phyloP scores from a whole-genome alignment of 2,113 vertebrate genomes.

The Onychostoma macrolepis region DNA sequence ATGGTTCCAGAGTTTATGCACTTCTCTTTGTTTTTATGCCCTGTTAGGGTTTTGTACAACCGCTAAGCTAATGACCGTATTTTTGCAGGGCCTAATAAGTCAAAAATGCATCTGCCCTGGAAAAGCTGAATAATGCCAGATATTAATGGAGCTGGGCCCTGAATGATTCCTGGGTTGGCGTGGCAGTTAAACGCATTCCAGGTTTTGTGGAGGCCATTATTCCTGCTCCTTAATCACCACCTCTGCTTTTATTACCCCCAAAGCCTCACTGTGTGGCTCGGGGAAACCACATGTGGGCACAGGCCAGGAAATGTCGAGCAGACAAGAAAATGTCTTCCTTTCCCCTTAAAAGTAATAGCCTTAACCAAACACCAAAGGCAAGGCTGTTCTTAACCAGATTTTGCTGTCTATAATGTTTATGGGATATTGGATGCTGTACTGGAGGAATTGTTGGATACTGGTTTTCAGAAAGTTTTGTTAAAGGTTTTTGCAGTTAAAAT shows the following conservation, averaged over 20 bases:
- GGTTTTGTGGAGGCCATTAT: constrained; percentile 80
- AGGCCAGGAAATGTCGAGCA: constrained; percentile 65
- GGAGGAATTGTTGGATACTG: not conserved
- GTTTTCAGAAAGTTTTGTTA: constrained; percentile 3
- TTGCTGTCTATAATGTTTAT: constrained; percentile 47
- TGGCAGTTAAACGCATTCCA: constrained; percentile 77
- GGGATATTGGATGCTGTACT: constrained; percentile 35
- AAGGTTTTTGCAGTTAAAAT: not conserved
- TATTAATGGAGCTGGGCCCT: constrained; percentile 67
- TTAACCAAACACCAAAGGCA: constrained; percentile 52
- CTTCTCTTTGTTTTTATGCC: constrained; percentile 13
- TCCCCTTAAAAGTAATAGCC: constrained; percentile 63
- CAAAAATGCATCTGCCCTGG: constrained; percentile 54
- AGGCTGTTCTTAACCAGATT: constrained; percentile 41
- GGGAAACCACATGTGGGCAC: constrained; percentile 74
- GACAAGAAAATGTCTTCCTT: constrained; percentile 59
- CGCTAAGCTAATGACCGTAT: constrained; percentile 46
- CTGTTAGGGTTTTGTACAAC: not conserved
- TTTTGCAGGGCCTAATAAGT: constrained; percentile 53
- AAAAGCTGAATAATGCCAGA: constrained; percentile 64
- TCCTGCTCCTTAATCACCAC: constrained; percentile 80
- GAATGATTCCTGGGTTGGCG: constrained; percentile 64
- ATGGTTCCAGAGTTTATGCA: not conserved
- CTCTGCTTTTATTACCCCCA: constrained; percentile 77
- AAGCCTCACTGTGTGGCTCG: constrained; percentile 71